A percentile compares a stretch with the other conserved stretches of the same genome.
Evolutionary conservation across 1,140 invertebrate species (phyloP).

Genomic region (Ylistrum balloti): DNA sequence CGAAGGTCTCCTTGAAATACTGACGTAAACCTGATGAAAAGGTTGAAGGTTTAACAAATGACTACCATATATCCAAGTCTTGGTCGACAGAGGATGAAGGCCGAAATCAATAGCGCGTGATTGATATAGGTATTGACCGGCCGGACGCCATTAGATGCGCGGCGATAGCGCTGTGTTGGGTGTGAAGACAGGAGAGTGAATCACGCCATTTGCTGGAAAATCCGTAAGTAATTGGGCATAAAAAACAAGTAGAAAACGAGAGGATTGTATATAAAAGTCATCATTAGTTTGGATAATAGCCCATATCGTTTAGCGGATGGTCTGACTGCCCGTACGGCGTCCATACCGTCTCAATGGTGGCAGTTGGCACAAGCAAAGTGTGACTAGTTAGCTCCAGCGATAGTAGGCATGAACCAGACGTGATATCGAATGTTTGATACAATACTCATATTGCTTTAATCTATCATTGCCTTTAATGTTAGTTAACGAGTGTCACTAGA

Average conservation of each 20-base stretch:
- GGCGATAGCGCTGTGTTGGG: background rate
- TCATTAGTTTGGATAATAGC: constrained; percentile 13
- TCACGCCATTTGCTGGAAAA: constrained; percentile 19
- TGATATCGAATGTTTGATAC: background rate
- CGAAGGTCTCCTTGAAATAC: background rate
- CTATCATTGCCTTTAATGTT: background rate
- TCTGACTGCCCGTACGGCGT: background rate
- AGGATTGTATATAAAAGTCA: background rate
- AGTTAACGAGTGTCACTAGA: constrained; percentile 9
- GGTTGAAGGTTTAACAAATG: constrained; percentile 19
- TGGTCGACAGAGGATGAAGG: background rate
- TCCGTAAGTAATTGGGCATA: constrained; percentile 23
- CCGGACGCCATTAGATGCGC: background rate
- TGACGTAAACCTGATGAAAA: constrained; percentile 25
- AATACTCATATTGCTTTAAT: constrained; percentile 1
- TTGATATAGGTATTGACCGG: constrained; percentile 38
- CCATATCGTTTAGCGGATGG: background rate
- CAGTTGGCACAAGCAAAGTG: background rate
- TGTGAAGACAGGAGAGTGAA: background rate
- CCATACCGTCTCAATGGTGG: constrained; percentile 6
- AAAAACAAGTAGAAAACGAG: constrained; percentile 10
- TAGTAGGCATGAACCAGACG: background rate
- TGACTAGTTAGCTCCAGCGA: background rate
- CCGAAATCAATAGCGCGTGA: background rate
- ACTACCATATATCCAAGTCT: constrained; percentile 16